phyloP scores from a whole-genome alignment of 2,113 vertebrate genomes.

The Microtus richardsoni region DNA sequence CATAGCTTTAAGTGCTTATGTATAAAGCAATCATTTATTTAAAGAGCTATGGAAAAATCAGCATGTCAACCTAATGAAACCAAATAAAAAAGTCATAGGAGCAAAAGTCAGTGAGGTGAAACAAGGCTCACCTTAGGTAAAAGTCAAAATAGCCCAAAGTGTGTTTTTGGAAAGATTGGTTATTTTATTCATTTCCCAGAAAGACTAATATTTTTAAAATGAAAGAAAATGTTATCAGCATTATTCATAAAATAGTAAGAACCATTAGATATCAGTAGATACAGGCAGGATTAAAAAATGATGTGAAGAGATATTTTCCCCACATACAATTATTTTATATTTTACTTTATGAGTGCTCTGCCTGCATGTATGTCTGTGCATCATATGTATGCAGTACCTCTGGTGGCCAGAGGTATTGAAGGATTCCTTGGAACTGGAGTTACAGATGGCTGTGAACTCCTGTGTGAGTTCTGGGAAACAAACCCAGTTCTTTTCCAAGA shows the following conservation, averaged over 20 bases:
- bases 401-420: neutral
- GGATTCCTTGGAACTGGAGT: neutral
- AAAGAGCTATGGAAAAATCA: neutral
- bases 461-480: neutral
- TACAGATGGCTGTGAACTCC: neutral
- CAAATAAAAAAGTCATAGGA: neutral
- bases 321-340: neutral
- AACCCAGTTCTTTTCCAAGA: neutral
- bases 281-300: accelerated
- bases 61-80: neutral
- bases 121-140: no score
- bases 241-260: neutral
- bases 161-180: neutral
- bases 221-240: neutral
- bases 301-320: no score
- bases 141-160: neutral
- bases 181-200: neutral
- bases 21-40: neutral
- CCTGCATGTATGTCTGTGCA: neutral
- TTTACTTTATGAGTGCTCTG: neutral
- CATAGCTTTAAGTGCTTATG: neutral
- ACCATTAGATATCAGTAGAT: no score
- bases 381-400: neutral
- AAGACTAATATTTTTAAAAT: neutral
- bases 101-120: neutral